A percentile compares a stretch with the other conserved stretches of the same genome.
These are phyloP conservation scores for Anolis carolinensis DNA, from an alignment of 2,113 vertebrate species.

Conservation along the genomic window DNA sequence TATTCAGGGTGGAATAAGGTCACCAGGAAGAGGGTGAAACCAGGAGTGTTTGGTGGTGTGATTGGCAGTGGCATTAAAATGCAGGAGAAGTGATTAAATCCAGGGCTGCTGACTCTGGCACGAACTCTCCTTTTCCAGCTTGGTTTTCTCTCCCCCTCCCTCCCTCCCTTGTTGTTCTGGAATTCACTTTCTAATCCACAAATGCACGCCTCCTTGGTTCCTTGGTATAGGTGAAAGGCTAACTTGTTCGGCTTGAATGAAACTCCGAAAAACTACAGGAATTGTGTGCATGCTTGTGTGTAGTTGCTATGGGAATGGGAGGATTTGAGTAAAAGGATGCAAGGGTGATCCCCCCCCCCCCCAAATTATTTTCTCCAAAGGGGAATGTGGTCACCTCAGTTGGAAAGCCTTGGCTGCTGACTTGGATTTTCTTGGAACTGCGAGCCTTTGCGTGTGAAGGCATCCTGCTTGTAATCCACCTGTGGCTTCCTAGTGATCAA, in stretches of 20 bases:
- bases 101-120: neutral
- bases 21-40: neutral
- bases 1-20: neutral
- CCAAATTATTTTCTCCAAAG: neutral
- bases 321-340: neutral
- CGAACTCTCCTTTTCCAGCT: neutral
- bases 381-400: neutral
- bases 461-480: neutral
- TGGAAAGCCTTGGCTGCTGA: neutral
- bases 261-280: neutral
- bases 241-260: constrained; percentile 19
- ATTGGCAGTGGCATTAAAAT: neutral
- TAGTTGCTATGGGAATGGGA: constrained; percentile 14
- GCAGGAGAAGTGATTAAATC: neutral
- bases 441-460: neutral
- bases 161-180: neutral
- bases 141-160: no score
- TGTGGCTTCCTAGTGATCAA: neutral
- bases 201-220: neutral
- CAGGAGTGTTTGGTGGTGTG: neutral
- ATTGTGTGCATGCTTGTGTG: neutral
- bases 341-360: neutral
- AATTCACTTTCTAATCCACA: constrained; percentile 5
- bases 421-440: neutral
- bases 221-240: constrained; percentile 22